Base-by-base conservation (phyloP, 1,140 invertebrate genomes). In the Drosophila truncata region DNA sequence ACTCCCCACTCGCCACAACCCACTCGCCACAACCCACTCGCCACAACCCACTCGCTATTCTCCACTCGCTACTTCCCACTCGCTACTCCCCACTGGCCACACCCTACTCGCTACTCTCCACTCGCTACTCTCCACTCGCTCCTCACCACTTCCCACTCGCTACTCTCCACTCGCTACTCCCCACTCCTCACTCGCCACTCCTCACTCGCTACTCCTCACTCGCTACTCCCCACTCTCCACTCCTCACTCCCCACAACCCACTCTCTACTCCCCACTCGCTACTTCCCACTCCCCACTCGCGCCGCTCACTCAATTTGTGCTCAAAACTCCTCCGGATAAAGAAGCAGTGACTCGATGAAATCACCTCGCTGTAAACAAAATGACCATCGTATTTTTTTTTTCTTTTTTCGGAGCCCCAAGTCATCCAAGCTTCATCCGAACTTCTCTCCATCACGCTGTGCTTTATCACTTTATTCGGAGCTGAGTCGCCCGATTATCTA, bases 401-500 rank as follows among this genome's bases (percentile, higher is more conserved):
- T 25, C 4, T 31, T 31, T 33, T 33, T 33, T 33, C 2, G 27
- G 27, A 23, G 35, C 35, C 27, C 20, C 57, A 25, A 65, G 57
- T 62, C 62, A 65, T 62, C 27, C 52, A 8, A 70, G 23, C 66
- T 69, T 55, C 46, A 25, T 47, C 3, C 52, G 37, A 54, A 70
- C 35, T 67, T 42, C 47, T 42, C 47, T 37, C 23, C 63, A 66
- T 67, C 66, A 67, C 66, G 47, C 39, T 65, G 63, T 63, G 58
- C 63, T 66, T 70, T 54, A 70, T 70, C 46, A 50, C 66, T 70
- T 52, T 52, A 70, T 67, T 67, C 31, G 47, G 63, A 54, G 66
- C 62, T 67, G 62, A 66, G 47, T 44, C 62, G 66, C 66, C 63
- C 50, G 47, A 70, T 70, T 70, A 70, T 70, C 62, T 49, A 70